These are phyloP conservation scores for Atta cephalotes DNA, from an alignment of 1,140 invertebrate genomes.

Conservation along the genomic window DNA sequence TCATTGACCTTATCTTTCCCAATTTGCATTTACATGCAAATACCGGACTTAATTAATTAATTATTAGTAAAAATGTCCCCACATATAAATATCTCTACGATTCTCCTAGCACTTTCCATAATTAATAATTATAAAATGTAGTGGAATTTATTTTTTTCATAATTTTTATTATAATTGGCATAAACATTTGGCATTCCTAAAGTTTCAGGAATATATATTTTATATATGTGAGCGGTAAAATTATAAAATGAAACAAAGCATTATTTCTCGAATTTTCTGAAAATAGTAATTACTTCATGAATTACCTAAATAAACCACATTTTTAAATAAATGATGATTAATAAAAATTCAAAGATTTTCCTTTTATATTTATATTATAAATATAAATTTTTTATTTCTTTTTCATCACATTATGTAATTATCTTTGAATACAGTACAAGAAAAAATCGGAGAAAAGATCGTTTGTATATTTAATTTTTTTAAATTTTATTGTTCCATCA, in stretches of 20 bases:
- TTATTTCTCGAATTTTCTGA: background rate
- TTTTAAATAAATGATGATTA: background rate
- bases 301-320: background rate
- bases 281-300: background rate
- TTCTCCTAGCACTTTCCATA: background rate
- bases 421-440: background rate
- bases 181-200: background rate
- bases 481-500: background rate
- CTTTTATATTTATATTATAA: background rate
- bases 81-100: background rate
- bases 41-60: no score
- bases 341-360: background rate
- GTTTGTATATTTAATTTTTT: background rate
- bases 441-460: background rate
- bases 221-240: background rate
- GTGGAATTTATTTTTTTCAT: background rate
- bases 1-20: no score
- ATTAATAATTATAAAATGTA: conserved; percentile 9
- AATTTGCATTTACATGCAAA: no score
- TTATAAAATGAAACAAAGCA: background rate
- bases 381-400: background rate
- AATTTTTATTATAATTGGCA: background rate
- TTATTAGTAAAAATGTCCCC: background rate
- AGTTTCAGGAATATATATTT: background rate
- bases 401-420: background rate